Percentiles rank a stretch among this genome's conserved stretches.
These are phyloP conservation scores for Periphyllus acericola DNA, from an alignment of 2,888 invertebrate genomes.

Conservation along the genomic window DNA sequence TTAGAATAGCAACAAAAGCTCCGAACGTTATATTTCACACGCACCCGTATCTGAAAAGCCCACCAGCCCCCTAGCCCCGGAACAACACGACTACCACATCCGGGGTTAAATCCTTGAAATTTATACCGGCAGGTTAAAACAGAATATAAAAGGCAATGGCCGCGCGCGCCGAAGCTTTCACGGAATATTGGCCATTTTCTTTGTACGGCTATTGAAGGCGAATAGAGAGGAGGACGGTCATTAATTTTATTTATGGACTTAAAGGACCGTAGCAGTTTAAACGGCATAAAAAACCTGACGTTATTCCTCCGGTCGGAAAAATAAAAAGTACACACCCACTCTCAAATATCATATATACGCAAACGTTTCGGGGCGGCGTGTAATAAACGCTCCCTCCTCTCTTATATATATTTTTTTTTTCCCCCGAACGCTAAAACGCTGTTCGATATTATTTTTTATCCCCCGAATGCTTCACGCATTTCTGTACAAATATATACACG, in stretches of 20 bases:
- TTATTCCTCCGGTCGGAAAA: conserved; percentile 24
- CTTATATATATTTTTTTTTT: no score
- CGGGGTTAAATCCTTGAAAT: conserved; percentile 59
- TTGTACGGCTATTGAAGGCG: conserved; percentile 46
- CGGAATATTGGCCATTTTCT: conserved; percentile 61
- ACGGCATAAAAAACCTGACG: conserved; percentile 41
- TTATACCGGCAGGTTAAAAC: conserved; percentile 60
- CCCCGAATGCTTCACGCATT: no score
- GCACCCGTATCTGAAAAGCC: conserved; percentile 39
- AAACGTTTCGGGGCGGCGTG: neutral
- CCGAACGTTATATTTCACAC: conserved; percentile 59
- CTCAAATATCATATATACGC: neutral
- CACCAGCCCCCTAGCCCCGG: neutral
- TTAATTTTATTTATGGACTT: conserved; percentile 61
- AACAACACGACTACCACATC: conserved; percentile 41
- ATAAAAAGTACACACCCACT: conserved; percentile 3
- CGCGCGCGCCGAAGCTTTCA: conserved; percentile 56
- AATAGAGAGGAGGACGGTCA: conserved; percentile 41
- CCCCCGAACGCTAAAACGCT: neutral
- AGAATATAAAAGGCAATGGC: conserved; percentile 60
- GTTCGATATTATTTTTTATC: no score
- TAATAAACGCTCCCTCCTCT: neutral
- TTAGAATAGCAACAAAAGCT: conserved; percentile 54
- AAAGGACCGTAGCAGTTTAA: conserved; percentile 41
- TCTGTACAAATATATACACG: no score